Percentiles rank a stretch among this genome's conserved stretches.
These are phyloP conservation scores for Pelodytes ibericus DNA, from an alignment of 2,797 vertebrate genomes.

Conservation along the genomic window DNA sequence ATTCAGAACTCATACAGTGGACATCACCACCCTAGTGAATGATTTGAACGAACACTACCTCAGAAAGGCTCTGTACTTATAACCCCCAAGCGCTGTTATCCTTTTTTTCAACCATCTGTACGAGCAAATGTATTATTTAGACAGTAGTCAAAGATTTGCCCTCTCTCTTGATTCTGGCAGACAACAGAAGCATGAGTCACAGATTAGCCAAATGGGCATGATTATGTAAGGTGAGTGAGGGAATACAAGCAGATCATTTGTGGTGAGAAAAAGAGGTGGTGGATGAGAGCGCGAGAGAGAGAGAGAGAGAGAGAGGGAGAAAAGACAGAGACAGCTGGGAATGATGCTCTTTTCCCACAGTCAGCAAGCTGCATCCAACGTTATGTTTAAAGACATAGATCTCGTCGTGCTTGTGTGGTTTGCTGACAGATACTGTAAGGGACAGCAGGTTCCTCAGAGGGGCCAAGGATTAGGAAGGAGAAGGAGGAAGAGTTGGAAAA, in stretches of 20 bases:
- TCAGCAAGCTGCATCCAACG: constrained; percentile 24
- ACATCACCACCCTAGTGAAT: no score
- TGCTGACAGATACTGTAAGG: background rate
- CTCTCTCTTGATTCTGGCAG: no score
- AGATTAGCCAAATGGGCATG: constrained; percentile 26
- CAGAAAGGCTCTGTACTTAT: no score
- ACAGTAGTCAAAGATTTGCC: no score
- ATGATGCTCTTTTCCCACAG: constrained; percentile 38
- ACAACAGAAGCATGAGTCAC: constrained; percentile 20
- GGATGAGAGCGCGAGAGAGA: constrained; percentile 21
- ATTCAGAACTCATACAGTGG: no score
- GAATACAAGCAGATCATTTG: constrained; percentile 38
- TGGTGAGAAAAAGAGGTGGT: constrained; percentile 25
- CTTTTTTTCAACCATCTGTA: no score
- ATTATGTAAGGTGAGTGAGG: constrained; percentile 16
- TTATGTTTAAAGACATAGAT: constrained; percentile 21
- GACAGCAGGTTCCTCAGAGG: background rate
- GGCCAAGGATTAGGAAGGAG: background rate
- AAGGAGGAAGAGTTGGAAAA: background rate
- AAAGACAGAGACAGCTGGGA: constrained; percentile 49
- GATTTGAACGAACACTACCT: no score
- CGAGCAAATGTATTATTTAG: no score
- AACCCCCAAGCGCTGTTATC: no score
- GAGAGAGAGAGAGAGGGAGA: constrained; percentile 16
- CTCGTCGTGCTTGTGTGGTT: background rate